These are phyloP conservation scores for Caligus rogercresseyi DNA, from an alignment of 1,140 invertebrate species.

Conservation along the genomic window DNA sequence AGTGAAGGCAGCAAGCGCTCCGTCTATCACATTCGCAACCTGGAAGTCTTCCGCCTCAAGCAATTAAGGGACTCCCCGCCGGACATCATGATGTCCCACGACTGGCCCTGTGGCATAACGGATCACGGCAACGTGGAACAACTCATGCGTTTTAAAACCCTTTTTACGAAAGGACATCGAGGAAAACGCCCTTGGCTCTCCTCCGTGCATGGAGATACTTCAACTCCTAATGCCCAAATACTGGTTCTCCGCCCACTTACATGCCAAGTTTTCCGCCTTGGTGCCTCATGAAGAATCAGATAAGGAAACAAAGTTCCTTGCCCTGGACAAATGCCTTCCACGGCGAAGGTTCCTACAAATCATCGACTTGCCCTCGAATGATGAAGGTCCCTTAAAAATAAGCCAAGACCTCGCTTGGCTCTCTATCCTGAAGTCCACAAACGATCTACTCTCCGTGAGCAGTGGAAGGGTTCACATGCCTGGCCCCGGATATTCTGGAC, in stretches of 20 bases:
- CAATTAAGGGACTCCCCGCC: conserved; percentile 34
- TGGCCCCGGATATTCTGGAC: conserved; percentile 25
- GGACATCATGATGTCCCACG: conserved; percentile 85
- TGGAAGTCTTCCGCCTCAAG: conserved; percentile 69
- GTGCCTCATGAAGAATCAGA: conserved; percentile 9
- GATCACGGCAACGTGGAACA: conserved; percentile 59
- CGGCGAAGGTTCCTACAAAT: conserved; percentile 25
- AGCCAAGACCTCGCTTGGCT: background rate
- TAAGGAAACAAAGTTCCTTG: conserved; percentile 63
- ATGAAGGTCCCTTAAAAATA: background rate
- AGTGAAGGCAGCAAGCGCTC: conserved; percentile 52
- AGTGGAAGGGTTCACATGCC: conserved; percentile 19
- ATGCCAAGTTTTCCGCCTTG: conserved; percentile 81
- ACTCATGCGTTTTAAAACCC: conserved; percentile 54
- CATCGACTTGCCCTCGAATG: conserved; percentile 28
- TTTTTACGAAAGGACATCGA: conserved; percentile 56
- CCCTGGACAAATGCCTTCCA: conserved; percentile 87
- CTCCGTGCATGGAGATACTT: conserved; percentile 59
- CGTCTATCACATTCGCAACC: conserved; percentile 79
- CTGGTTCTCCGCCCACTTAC: conserved; percentile 95
- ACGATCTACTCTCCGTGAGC: conserved; percentile 18
- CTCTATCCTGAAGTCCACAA: conserved; percentile 16
- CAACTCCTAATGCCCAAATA: conserved; percentile 57
- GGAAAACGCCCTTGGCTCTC: conserved; percentile 58
- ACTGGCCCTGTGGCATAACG: conserved; percentile 82